Evolutionary conservation across 2,888 invertebrate genomes (phyloP).

Genomic region (Cancer borealis): DNA sequence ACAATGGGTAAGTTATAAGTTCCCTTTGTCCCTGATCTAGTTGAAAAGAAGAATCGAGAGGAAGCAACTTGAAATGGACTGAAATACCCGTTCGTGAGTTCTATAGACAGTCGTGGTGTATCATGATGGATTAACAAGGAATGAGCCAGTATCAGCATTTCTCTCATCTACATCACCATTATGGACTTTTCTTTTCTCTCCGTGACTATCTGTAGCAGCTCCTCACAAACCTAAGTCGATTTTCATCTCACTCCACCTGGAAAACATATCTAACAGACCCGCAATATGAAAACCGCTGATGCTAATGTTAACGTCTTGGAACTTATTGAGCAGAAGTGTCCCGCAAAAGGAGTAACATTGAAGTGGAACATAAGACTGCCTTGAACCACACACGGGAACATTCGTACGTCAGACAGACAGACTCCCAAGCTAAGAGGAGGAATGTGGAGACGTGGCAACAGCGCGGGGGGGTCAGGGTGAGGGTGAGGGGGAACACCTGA

Average conservation of each 20-base stretch:
- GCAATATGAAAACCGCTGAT: background rate
- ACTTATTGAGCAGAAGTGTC: background rate
- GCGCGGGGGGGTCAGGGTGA: background rate
- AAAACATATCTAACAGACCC: background rate
- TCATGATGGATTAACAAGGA: background rate
- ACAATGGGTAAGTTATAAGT: no score
- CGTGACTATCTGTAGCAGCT: background rate
- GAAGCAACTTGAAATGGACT: no score
- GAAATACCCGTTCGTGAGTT: background rate
- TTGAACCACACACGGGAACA: background rate
- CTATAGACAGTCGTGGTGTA: background rate
- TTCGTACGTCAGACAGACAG: constrained; percentile 41
- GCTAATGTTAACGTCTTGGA: background rate
- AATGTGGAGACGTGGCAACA: constrained; percentile 43
- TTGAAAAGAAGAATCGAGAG: no score
- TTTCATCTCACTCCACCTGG: background rate
- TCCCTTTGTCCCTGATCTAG: no score
- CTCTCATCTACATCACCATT: background rate
- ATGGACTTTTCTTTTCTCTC: background rate
- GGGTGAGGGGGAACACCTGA: constrained; percentile 7
- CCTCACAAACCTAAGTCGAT: constrained; percentile 17
- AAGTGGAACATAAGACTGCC: background rate
- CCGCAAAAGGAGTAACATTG: constrained; percentile 1
- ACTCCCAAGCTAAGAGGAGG: constrained; percentile 21
- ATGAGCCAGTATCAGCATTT: background rate